These are phyloP conservation scores for Melanocharis versteri DNA, from an alignment of 2,113 vertebrate species.

Conservation along the genomic window DNA sequence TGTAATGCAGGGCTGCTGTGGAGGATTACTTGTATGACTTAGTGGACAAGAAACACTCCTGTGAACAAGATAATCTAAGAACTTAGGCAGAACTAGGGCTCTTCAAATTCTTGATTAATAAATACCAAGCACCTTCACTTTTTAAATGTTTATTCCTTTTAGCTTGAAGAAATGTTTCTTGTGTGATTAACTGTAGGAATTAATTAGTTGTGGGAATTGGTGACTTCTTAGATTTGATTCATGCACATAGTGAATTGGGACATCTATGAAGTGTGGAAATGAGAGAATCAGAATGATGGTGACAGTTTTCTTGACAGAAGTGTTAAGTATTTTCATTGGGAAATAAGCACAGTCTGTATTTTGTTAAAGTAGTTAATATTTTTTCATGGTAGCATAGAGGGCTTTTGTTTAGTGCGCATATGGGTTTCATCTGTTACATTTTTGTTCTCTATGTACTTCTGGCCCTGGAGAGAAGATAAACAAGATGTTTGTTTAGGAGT, in stretches of 20 bases:
- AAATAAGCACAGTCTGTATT: background rate
- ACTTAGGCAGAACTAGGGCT: background rate
- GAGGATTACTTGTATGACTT: background rate
- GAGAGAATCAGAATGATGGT: background rate
- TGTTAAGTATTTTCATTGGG: background rate
- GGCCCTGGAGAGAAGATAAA: background rate
- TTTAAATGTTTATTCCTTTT: background rate
- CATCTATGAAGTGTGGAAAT: background rate
- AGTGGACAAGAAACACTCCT: background rate
- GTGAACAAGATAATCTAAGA: background rate
- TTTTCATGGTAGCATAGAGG: background rate
- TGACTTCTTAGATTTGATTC: background rate
- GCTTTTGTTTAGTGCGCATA: background rate
- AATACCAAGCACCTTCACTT: background rate
- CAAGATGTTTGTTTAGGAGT: background rate
- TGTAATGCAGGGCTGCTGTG: background rate
- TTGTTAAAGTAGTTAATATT: background rate
- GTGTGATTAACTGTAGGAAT: background rate
- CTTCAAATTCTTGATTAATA: background rate
- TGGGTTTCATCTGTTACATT: background rate
- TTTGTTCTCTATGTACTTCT: background rate
- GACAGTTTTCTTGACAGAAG: background rate
- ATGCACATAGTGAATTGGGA: background rate
- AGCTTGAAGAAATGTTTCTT: background rate
- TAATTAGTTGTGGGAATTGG: background rate